Evolutionary conservation across 2,888 invertebrate genomes (phyloP), one percentile per base, ranked within the genome.

Genomic region (Amiota minor): DNA sequence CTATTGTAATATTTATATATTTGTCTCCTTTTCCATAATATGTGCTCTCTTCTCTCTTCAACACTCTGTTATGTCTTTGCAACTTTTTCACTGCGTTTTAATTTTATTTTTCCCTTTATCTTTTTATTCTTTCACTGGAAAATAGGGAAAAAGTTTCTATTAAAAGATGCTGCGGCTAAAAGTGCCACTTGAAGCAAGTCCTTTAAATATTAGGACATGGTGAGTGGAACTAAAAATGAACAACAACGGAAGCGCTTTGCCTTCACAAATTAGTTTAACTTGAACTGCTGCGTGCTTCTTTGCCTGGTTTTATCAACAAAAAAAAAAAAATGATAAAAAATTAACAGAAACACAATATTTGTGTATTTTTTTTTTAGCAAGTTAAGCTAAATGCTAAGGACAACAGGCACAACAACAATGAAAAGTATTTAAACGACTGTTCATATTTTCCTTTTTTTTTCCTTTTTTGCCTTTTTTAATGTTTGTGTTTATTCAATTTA

Each of bases 81-180:
- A 9, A 68, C n/a, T 68, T 50, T 68, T 68, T 68, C 67, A 68
- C 53, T 68, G 67, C 20, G 35, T 68, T 68, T 68, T 68, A 68
- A 68, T 50, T 68, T 68, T 68, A 16, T 35, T 62, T 3, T 23
- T 3, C 3, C 23, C 3, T 3, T 23, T 3, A 1, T 3, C 3
- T 3, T 23, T 3, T 23, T 3, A 2, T 3, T 23, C 23, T 23
- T 8, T 35, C 35, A 6, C 35, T 35, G 2, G 35, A 6, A 35
- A 35, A 35, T 35, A 35, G 35, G 35, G 35, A 35, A 35, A 35
- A 2, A 23, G 23, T 3, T 23, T 1, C 23, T 23, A 4, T 56
- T 18, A 16, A 56, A 10, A 18, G 56, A 20, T 4, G 20, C 16
- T 11, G 56, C 56, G 11, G 18, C 56, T 35, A 16, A 4, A 16